Evolutionary conservation across 2,797 vertebrate genomes (phyloP).

Genomic region (Ataeniobius toweri): DNA sequence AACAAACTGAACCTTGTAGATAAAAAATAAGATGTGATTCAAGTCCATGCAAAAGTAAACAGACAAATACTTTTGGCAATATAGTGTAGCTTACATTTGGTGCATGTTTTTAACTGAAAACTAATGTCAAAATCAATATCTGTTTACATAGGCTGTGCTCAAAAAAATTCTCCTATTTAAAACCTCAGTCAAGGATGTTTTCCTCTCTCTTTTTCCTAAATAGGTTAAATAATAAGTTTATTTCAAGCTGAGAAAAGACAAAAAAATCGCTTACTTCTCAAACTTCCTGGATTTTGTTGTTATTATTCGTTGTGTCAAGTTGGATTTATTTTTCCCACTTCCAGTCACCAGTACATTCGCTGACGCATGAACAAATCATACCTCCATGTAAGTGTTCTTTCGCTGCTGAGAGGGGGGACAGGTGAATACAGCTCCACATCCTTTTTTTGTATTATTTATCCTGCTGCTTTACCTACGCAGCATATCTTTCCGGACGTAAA

Average conservation of each 20-base stretch:
- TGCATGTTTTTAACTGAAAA: background rate
- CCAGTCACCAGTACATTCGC: constrained; percentile 33
- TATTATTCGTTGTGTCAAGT: constrained; percentile 42
- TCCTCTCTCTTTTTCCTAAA: constrained; percentile 34
- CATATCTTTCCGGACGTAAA: constrained; percentile 51
- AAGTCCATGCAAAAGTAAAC: no score
- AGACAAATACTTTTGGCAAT: no score
- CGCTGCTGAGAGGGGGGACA: constrained; percentile 46
- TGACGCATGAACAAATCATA: background rate
- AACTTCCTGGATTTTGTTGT: constrained; percentile 51
- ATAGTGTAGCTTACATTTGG: background rate
- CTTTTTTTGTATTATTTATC: constrained; percentile 27
- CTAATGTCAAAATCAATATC: background rate
- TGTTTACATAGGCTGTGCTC: background rate
- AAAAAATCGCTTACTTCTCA: constrained; percentile 16
- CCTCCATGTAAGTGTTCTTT: constrained; percentile 33
- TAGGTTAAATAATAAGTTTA: constrained; percentile 70
- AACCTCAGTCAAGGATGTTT: constrained; percentile 46
- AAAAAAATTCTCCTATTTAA: background rate
- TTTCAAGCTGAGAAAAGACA: constrained; percentile 53
- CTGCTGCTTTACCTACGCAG: constrained; percentile 46
- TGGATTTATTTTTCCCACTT: constrained; percentile 43
- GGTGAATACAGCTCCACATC: constrained; percentile 38
- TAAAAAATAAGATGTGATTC: no score
- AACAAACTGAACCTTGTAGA: no score